Evolutionary conservation across 2,888 invertebrate genomes (phyloP).

Genomic region (Agrenia bidenticulata): DNA sequence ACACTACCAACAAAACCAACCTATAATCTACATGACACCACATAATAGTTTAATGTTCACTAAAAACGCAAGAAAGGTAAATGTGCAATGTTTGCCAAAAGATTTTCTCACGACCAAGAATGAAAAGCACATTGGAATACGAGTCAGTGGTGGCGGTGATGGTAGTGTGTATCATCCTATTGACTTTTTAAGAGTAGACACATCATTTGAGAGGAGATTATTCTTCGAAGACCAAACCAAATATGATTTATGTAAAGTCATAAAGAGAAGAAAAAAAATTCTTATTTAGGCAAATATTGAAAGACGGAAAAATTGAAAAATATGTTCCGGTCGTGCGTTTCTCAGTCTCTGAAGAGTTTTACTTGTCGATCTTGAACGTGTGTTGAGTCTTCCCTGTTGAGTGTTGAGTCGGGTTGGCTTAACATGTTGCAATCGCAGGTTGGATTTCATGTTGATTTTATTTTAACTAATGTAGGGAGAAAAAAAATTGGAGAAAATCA

Average conservation of each 20-base stretch:
- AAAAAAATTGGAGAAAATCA: too few relatives aligned
- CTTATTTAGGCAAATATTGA: constrained; percentile 5
- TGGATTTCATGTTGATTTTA: too few relatives aligned
- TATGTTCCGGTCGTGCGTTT: constrained; percentile 10
- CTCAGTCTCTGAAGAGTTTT: neutral
- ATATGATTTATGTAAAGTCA: constrained; percentile 9
- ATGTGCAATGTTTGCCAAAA: constrained; percentile 10
- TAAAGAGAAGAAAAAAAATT: neutral
- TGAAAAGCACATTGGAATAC: neutral
- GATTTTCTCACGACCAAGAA: neutral
- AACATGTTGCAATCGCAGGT: too few relatives aligned
- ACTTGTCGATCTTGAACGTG: neutral
- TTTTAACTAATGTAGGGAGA: too few relatives aligned
- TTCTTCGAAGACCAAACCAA: neutral
- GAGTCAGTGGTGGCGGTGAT: too few relatives aligned
- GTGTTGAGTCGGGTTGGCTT: too few relatives aligned
- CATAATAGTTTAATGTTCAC: too few relatives aligned
- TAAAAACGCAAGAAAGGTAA: neutral
- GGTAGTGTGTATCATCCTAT: neutral
- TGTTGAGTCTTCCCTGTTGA: too few relatives aligned
- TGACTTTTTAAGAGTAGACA: neutral
- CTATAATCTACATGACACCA: too few relatives aligned
- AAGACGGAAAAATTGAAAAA: neutral
- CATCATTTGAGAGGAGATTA: neutral
- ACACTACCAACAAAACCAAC: too few relatives aligned